These are phyloP conservation scores for Sycophaga agraensis DNA, from an alignment of 1,140 invertebrate genomes.

Conservation along the genomic window DNA sequence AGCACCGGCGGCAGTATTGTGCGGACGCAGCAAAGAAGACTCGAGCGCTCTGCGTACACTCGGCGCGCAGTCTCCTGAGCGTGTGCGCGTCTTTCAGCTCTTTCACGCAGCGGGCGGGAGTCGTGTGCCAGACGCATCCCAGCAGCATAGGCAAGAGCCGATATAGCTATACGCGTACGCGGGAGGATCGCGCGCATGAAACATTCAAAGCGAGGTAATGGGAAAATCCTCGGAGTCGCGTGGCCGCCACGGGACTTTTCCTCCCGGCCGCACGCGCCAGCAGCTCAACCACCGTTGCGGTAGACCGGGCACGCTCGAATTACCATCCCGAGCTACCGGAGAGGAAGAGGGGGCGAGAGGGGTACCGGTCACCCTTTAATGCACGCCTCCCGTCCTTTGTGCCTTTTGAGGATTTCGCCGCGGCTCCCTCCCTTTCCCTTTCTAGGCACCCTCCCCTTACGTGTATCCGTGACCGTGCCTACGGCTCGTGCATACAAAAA, in stretches of 20 bases:
- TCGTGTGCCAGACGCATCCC: not conserved
- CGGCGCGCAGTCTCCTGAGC: no score
- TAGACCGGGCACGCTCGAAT: constrained; percentile 36
- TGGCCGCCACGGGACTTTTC: constrained; percentile 32
- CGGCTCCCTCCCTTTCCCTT: not conserved
- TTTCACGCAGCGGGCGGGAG: no score
- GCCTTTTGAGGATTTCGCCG: constrained; percentile 48
- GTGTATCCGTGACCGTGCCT: constrained; percentile 25
- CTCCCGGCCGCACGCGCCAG: no score
- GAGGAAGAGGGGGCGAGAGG: constrained; percentile 3
- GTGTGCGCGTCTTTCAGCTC: no score
- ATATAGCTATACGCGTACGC: not conserved
- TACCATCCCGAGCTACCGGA: constrained; percentile 29
- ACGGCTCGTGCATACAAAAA: constrained; percentile 48
- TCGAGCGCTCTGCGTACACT: no score
- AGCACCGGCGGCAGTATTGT: no score
- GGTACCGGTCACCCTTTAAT: constrained; percentile 28
- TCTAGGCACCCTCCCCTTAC: not conserved
- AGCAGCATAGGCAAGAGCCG: not conserved
- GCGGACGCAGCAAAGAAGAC: no score
- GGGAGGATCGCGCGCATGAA: constrained; percentile 31
- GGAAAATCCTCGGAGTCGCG: constrained; percentile 43
- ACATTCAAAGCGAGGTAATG: constrained; percentile 36
- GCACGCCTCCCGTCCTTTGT: constrained; percentile 51
- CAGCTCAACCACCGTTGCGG: constrained; percentile 24